A percentile compares a stretch with the other conserved stretches of the same genome.
These are phyloP conservation scores for Tichodroma muraria DNA, from an alignment of 2,113 vertebrate genomes.

Conservation along the genomic window DNA sequence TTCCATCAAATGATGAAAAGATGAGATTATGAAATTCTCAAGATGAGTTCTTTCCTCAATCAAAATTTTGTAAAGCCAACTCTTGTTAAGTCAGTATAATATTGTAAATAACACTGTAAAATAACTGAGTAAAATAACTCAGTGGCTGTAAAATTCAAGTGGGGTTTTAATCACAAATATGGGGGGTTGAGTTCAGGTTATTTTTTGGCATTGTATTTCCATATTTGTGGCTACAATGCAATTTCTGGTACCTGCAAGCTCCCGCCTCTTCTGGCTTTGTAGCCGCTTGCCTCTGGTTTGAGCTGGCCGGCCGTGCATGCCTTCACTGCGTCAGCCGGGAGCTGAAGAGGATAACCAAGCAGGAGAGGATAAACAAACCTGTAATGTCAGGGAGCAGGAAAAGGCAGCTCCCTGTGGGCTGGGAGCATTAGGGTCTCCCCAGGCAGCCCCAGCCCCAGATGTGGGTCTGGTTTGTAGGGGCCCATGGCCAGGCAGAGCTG, in stretches of 20 bases:
- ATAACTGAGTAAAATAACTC: no score
- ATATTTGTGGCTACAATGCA: background rate
- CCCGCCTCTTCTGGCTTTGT: background rate
- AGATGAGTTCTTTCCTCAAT: background rate
- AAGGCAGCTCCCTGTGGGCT: no score
- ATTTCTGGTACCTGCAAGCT: background rate
- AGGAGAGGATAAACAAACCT: background rate
- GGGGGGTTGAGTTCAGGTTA: background rate
- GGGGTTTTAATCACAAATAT: background rate
- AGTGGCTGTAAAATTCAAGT: background rate
- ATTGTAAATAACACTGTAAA: background rate
- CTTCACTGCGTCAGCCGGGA: background rate
- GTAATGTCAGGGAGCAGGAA: background rate
- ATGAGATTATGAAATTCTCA: background rate
- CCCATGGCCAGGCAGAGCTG: background rate
- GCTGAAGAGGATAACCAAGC: background rate
- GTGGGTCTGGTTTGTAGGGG: background rate
- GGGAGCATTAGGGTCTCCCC: accelerated
- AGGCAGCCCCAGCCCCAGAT: background rate
- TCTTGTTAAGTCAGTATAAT: background rate
- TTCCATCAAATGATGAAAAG: background rate
- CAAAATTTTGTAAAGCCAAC: background rate
- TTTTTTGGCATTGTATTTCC: background rate
- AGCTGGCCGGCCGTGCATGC: background rate
- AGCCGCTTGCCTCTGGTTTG: background rate